phyloP scores from a whole-genome alignment of 2,888 invertebrate species.

The Hydrotaea diabolus region DNA sequence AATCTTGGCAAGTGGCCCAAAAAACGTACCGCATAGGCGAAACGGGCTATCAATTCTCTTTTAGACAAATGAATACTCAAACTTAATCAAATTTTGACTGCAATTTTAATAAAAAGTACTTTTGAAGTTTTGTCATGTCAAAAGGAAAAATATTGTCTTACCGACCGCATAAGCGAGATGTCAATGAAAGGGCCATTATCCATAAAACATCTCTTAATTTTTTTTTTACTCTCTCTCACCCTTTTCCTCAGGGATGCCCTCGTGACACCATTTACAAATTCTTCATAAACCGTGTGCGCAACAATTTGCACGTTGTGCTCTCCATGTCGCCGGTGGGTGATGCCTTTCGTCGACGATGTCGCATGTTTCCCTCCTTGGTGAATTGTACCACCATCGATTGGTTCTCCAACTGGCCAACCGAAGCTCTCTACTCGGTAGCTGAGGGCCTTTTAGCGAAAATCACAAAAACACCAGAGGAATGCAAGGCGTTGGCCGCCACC shows the following conservation, averaged over 20 bases:
- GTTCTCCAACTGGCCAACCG: conserved; percentile 95
- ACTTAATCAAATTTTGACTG: too few species aligned
- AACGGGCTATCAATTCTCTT: too few species aligned
- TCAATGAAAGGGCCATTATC: too few species aligned
- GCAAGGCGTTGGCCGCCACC: conserved; percentile 83
- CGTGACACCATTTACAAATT: conserved; percentile 92
- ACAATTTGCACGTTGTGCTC: conserved; percentile 91
- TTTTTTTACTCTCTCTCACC: too few species aligned
- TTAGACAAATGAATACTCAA: too few species aligned
- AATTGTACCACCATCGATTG: conserved; percentile 98
- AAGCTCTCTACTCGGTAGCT: conserved; percentile 92
- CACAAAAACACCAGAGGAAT: conserved; percentile 82
- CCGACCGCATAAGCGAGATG: too few species aligned
- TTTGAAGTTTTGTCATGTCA: too few species aligned
- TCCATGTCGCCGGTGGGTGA: conserved; percentile 96
- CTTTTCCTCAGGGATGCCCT: conserved; percentile 81
- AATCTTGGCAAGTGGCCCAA: too few species aligned
- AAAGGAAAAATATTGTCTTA: too few species aligned
- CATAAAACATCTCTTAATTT: too few species aligned
- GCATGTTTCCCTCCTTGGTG: conserved; percentile 96
- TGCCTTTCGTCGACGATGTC: conserved; percentile 91
- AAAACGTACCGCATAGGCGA: too few species aligned
- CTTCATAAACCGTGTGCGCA: conserved; percentile 91
- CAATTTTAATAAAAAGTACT: too few species aligned
- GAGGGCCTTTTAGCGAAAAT: conserved; percentile 85